Conservation (phyloP, 2,797 vertebrate genomes). For the Manis crassicaudata region DNA sequence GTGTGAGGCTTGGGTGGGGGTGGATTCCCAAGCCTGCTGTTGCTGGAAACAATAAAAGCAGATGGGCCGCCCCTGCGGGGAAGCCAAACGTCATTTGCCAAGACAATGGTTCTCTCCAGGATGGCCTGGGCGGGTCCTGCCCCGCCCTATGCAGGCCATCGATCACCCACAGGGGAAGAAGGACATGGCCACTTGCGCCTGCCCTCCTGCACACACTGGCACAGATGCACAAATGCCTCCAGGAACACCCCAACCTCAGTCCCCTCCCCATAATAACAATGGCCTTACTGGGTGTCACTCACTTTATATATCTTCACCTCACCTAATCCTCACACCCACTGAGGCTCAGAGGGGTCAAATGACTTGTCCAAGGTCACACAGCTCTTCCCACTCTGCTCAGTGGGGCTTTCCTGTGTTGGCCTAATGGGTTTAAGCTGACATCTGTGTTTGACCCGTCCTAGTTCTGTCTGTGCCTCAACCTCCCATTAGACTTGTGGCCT, state of each 20-base stretch:
- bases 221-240: neutral
- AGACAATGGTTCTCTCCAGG: constrained; percentile 55
- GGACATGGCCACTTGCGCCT: neutral
- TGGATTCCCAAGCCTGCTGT: neutral
- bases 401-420: neutral
- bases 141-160: neutral
- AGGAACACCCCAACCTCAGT: neutral
- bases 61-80: constrained; percentile 11
- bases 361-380: neutral
- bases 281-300: neutral
- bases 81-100: constrained; percentile 46
- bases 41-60: constrained; percentile 31
- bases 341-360: neutral
- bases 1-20: neutral
- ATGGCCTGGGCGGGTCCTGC: neutral
- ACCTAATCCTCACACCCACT: neutral
- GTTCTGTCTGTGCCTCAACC: neutral
- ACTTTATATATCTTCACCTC: neutral
- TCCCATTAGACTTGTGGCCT: neutral
- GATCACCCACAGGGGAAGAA: neutral
- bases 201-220: neutral
- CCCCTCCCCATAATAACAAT: neutral
- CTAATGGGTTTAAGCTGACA: neutral
- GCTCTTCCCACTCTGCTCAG: neutral
- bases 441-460: neutral